Conservation (phyloP, 2,113 vertebrate genomes). For the Stegostoma tigrinum region DNA sequence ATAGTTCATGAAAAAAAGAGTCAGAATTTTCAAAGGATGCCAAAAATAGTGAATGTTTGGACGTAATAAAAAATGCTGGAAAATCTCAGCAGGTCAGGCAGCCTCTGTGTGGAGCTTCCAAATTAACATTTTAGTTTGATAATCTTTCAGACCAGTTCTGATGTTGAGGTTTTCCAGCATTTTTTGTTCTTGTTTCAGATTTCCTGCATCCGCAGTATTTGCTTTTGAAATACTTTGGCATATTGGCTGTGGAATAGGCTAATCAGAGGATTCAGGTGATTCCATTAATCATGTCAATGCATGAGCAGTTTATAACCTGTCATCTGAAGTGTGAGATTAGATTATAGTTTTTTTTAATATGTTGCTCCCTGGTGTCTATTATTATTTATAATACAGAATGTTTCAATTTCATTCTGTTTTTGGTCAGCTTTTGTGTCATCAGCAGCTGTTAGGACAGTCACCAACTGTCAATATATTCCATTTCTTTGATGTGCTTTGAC, state of each 20-base stretch:
- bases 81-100: too few relatives aligned
- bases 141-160: too few relatives aligned
- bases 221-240: neutral
- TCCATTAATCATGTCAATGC: neutral
- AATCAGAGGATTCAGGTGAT: neutral
- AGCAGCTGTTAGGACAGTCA: conserved; percentile 18
- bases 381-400: conserved; percentile 32
- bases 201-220: too few relatives aligned
- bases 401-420: conserved; percentile 31
- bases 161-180: too few relatives aligned
- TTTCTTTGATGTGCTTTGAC: conserved; percentile 26
- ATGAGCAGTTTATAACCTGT: neutral
- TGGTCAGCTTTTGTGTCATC: conserved; percentile 25
- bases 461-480: neutral
- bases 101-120: too few relatives aligned
- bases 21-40: neutral
- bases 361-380: neutral
- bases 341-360: conserved; percentile 3
- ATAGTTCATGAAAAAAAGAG: neutral
- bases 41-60: neutral
- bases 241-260: neutral
- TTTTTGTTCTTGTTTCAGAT: too few relatives aligned
- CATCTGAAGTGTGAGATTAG: neutral
- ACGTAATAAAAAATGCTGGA: too few relatives aligned
- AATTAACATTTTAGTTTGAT: too few relatives aligned